phyloP scores from a whole-genome alignment of 2,888 invertebrate genomes.

The Podabrus alpinus region DNA sequence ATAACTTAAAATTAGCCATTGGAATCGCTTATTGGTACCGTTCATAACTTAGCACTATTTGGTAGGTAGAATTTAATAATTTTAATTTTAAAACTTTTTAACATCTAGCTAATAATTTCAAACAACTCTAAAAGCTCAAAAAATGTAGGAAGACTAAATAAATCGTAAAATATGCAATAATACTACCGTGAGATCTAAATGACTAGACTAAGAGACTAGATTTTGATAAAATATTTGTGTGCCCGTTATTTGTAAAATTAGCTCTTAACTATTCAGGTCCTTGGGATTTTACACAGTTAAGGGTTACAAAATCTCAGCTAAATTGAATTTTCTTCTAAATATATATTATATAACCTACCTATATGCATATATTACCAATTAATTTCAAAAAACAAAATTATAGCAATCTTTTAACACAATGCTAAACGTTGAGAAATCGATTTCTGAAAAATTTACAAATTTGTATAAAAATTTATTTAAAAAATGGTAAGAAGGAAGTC shows the following conservation, averaged over 20 bases:
- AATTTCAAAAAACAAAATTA: not conserved
- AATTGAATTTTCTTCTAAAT: not conserved
- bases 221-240: not conserved
- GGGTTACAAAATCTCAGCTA: not conserved
- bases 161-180: not conserved
- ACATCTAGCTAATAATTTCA: not conserved
- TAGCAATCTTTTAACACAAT: not conserved
- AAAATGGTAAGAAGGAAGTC: not conserved
- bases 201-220: not conserved
- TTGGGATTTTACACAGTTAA: not conserved
- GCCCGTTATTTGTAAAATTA: not conserved
- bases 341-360: not conserved
- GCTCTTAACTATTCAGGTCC: not conserved
- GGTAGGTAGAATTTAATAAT: not conserved
- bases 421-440: not conserved
- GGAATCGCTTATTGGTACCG: not conserved
- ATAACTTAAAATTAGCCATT: not conserved
- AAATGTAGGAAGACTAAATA: not conserved
- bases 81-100: not conserved
- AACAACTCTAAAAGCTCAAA: not conserved
- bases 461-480: not conserved
- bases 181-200: slow-evolving; percentile 1
- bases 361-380: not conserved
- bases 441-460: not conserved
- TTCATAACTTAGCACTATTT: not conserved